Conservation (phyloP, 1,140 invertebrate genomes). For the Ceratosolen solmsi region DNA sequence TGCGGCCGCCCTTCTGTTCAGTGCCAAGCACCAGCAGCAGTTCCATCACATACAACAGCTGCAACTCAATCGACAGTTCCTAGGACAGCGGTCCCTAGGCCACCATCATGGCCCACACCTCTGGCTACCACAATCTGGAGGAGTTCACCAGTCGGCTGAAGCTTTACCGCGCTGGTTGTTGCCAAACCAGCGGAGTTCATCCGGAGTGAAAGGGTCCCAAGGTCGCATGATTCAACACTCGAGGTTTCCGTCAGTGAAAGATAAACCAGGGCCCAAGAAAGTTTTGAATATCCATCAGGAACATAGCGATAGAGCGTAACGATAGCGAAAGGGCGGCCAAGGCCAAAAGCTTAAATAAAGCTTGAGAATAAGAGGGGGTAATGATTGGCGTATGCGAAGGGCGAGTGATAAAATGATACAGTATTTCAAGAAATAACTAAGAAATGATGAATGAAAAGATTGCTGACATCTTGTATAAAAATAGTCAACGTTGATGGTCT, state of each 20-base stretch:
- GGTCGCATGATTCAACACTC: not conserved
- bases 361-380: not conserved
- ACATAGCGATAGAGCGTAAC: slow-evolving; percentile 33
- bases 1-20: slow-evolving; percentile 54
- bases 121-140: slow-evolving; percentile 47
- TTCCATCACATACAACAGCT: slow-evolving; percentile 45
- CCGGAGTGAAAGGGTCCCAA: not conserved
- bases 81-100: slow-evolving; percentile 50
- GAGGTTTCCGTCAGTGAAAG: not conserved
- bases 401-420: slow-evolving; percentile 15
- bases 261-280: not conserved
- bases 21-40: slow-evolving; percentile 58
- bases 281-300: slow-evolving; percentile 21
- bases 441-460: slow-evolving; percentile 48
- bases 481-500: not conserved
- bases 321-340: not conserved
- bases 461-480: slow-evolving; percentile 42
- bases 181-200: not conserved
- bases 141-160: slow-evolving; percentile 46
- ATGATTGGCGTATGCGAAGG: not conserved
- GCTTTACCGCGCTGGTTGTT: slow-evolving; percentile 41
- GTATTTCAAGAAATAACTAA: slow-evolving; percentile 44
- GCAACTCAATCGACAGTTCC: slow-evolving; percentile 52
- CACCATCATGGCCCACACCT: slow-evolving; percentile 58
- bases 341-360: not conserved